phyloP scores from a whole-genome alignment of 1,140 invertebrate genomes.

The Aethina tumida region DNA sequence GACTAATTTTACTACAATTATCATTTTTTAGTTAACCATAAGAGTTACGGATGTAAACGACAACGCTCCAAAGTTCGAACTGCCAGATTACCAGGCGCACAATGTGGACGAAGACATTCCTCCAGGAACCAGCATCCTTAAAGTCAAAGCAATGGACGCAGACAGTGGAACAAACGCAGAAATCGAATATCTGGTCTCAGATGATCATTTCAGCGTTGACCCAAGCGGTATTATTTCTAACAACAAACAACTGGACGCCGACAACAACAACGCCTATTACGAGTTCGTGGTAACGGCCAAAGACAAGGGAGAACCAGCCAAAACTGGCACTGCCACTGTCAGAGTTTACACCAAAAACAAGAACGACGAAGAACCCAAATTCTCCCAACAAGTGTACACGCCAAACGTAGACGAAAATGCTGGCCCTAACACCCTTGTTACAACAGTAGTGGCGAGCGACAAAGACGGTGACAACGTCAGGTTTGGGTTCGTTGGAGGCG shows the following conservation, averaged over 20 bases:
- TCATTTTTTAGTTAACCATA: conserved; percentile 64
- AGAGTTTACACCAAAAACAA: conserved; percentile 92
- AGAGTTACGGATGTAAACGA: conserved; percentile 91
- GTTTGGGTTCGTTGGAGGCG: conserved; percentile 87
- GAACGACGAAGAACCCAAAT: conserved; percentile 93
- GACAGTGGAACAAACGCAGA: conserved; percentile 90
- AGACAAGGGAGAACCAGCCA: conserved; percentile 85
- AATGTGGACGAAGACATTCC: conserved; percentile 91
- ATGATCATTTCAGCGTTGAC: conserved; percentile 89
- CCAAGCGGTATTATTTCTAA: conserved; percentile 84
- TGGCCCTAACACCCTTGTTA: conserved; percentile 85
- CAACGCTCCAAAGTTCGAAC: conserved; percentile 87
- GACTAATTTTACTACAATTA: too few relatives aligned
- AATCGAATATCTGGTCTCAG: conserved; percentile 81
- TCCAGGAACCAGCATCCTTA: conserved; percentile 79
- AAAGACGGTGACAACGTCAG: conserved; percentile 92
- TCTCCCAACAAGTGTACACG: conserved; percentile 92
- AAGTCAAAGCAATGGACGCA: conserved; percentile 86
- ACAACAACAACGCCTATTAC: conserved; percentile 94
- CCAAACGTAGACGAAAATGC: conserved; percentile 94
- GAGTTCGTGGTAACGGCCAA: conserved; percentile 87
- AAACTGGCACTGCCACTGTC: conserved; percentile 85
- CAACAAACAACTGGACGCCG: conserved; percentile 86
- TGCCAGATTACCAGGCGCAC: conserved; percentile 91
- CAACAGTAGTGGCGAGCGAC: conserved; percentile 89